Conservation (phyloP, 64 coral and sea anemone genomes). For the Stichodactyla mertensii region DNA sequence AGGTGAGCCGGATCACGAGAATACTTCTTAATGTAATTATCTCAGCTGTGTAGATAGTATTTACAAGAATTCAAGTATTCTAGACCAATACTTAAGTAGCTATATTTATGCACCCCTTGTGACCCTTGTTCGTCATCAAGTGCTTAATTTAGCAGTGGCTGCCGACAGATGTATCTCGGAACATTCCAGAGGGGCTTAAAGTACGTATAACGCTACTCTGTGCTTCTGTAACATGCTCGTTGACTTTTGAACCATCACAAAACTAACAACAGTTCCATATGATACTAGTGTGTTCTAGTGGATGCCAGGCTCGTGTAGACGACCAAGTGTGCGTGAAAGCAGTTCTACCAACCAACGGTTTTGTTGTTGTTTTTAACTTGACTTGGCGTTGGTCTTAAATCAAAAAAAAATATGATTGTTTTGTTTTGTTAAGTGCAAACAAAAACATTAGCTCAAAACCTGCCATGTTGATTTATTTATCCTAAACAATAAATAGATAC, state of each 20-base stretch:
- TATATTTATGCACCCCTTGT: background rate
- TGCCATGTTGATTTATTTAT: background rate
- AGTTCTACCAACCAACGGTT: no score
- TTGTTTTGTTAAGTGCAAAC: background rate
- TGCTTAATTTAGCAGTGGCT: background rate
- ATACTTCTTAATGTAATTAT: no score
- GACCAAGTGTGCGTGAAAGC: background rate
- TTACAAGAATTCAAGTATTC: background rate
- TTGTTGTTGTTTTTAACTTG: background rate
- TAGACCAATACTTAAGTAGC: background rate
- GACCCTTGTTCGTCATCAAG: background rate
- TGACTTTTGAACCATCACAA: background rate
- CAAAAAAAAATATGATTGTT: background rate
- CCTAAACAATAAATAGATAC: background rate
- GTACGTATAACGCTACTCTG: background rate
- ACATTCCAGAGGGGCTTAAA: background rate
- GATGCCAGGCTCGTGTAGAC: background rate
- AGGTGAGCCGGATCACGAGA: no score
- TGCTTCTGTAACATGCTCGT: background rate
- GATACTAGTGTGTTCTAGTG: background rate
- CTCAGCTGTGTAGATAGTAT: background rate
- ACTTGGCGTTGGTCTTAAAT: background rate
- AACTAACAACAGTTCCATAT: no score
- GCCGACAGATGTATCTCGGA: background rate
- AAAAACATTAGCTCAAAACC: background rate